These are phyloP conservation scores for Pipra filicauda DNA, from an alignment of 2,113 vertebrate species.

Conservation along the genomic window DNA sequence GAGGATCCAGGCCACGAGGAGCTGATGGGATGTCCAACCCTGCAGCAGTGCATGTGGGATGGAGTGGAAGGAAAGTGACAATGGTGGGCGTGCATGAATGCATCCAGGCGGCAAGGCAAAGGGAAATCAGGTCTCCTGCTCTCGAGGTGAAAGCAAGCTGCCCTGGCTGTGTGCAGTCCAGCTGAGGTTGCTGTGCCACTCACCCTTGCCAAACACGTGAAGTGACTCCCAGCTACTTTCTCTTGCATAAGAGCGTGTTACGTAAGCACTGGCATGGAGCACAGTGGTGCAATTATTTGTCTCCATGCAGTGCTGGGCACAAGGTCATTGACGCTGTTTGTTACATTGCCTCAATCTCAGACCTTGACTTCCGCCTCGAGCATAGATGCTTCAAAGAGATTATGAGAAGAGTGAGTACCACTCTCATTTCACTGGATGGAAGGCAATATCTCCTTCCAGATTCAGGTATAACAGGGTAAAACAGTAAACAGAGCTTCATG, in stretches of 20 bases:
- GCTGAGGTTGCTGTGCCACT: not conserved
- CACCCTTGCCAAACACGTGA: not conserved
- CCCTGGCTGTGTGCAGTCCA: not conserved
- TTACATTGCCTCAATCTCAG: not conserved
- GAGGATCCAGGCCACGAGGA: not conserved
- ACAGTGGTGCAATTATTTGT: not conserved
- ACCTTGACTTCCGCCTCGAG: not conserved
- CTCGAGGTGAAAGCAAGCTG: not conserved
- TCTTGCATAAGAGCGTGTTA: not conserved
- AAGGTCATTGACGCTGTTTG: not conserved
- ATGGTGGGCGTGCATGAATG: not conserved
- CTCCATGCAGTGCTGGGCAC: not conserved
- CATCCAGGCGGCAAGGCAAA: not conserved
- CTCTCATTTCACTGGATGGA: not conserved
- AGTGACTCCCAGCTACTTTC: not conserved
- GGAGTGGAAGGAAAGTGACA: not conserved
- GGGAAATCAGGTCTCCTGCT: not conserved
- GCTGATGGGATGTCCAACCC: not conserved
- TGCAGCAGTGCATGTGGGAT: fast-evolving
- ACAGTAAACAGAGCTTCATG: not conserved
- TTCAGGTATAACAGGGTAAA: not conserved
- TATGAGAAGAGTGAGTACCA: not conserved
- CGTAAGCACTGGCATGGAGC: not conserved
- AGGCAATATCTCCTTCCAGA: not conserved
- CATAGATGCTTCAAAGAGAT: not conserved